These are phyloP conservation scores for Athalia circularis DNA, from an alignment of 2,888 invertebrate genomes.

Conservation along the genomic window DNA sequence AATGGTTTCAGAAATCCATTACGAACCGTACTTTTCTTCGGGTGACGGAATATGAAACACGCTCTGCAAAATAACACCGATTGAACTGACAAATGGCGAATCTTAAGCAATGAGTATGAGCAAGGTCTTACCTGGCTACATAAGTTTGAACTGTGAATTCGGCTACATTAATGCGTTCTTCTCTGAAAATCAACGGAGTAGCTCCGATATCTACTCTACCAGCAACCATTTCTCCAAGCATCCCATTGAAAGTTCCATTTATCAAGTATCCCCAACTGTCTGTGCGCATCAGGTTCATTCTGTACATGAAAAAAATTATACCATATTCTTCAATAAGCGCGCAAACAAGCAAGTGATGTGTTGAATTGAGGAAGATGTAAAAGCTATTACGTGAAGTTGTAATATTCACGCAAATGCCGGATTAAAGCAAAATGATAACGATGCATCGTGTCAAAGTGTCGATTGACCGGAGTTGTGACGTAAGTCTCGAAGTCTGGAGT, in stretches of 20 bases:
- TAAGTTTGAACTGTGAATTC: constrained; percentile 78
- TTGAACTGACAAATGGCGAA: too few relatives aligned
- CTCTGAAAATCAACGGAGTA: constrained; percentile 78
- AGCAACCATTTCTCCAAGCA: constrained; percentile 79
- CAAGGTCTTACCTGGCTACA: constrained; percentile 75
- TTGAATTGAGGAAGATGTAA: not conserved
- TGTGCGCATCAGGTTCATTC: constrained; percentile 74
- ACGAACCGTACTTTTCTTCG: constrained; percentile 10
- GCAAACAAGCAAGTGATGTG: too few relatives aligned
- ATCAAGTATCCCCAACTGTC: constrained; percentile 80
- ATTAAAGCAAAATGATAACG: constrained; percentile 52
- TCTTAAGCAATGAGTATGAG: not conserved
- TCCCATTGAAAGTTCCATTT: constrained; percentile 80
- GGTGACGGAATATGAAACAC: constrained; percentile 27
- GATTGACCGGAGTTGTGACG: constrained; percentile 50
- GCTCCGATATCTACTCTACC: constrained; percentile 78
- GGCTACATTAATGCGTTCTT: constrained; percentile 76
- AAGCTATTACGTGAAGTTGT: constrained; percentile 53
- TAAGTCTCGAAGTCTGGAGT: constrained; percentile 52
- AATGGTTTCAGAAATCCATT: constrained; percentile 31
- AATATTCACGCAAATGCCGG: constrained; percentile 49
- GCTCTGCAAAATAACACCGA: constrained; percentile 17
- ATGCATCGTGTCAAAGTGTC: constrained; percentile 54
- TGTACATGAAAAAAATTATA: constrained; percentile 55
- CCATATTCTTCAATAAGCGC: not conserved